Base-by-base conservation (phyloP, 2,888 invertebrate genomes). In the Trissolcus japonicus region DNA sequence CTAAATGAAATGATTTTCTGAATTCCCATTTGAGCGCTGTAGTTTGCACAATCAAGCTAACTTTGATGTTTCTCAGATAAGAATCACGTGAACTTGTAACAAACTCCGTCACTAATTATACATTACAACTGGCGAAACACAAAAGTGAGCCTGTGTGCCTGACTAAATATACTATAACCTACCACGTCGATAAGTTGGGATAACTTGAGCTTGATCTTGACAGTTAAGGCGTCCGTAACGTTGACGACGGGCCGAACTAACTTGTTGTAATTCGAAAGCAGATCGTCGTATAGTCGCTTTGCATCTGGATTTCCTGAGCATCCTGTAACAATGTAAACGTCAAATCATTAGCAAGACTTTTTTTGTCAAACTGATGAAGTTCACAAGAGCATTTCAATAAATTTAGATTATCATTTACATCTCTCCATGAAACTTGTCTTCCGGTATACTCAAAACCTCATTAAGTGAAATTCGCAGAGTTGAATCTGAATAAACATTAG, bases 141-240 rank as follows among this genome's bases (percentile, higher is more conserved):
- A 72, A 76, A 76, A 67, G 67, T 71, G 65, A 71, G 61, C 69
- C 66, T 71, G 40, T 19, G 41, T 46, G 55, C 50, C 50, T 67
- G 35, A n/a, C 50, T 50, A 65, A 76, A 76, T 43, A 66, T 51
- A 48, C 54, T 35, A 65, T 62, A 68, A 91, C 94, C 93, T 90
- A 94, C 94, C 91, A 96, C 95, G 91, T 96, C 96, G 89, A 96
- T 96, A 89, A 96, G 93, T 90, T 96, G 96, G 59, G 96, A 96
- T 80, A 96, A 91, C 90, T 95, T 94, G 87, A 96, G 93, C 90
- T 96, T 96, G 89, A 96, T 95, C 90, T 93, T 94, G 89, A 96
- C 96, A 65, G 94, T 94, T 84, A 96, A 92, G 68, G 95, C 94
- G 90, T 95, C 95, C 78, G 94, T 93, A 84, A 94, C 95, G 90